These are phyloP conservation scores for Gobionotothen gibberifrons DNA, from an alignment of 2,797 vertebrate species.

Conservation along the genomic window DNA sequence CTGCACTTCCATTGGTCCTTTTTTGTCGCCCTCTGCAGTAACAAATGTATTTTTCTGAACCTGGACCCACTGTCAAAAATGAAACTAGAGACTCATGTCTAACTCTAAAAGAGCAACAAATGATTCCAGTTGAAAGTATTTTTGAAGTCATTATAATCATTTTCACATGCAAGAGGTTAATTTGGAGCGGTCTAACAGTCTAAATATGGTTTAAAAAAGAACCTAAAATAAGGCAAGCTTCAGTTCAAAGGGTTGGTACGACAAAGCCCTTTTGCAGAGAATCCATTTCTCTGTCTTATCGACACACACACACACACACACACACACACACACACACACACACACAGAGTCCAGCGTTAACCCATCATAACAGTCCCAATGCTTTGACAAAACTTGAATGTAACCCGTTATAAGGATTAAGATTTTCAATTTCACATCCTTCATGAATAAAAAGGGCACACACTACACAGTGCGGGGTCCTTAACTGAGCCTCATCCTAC, in stretches of 20 bases:
- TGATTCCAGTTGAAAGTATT: slow-evolving; percentile 78
- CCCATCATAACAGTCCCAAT: slow-evolving; percentile 49
- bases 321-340: slow-evolving; percentile 23
- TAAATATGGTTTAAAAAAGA: slow-evolving; percentile 49
- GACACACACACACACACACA: slow-evolving; percentile 7
- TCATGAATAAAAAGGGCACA: slow-evolving; percentile 47
- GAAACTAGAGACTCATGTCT: slow-evolving; percentile 38
- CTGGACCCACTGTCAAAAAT: slow-evolving; percentile 44
- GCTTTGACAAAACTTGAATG: slow-evolving; percentile 28
- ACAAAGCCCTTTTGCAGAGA: slow-evolving; percentile 76
- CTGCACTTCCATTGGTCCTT: slow-evolving; percentile 60
- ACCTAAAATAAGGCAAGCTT: slow-evolving; percentile 69
- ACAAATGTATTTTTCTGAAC: slow-evolving; percentile 57
- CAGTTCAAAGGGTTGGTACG: slow-evolving; percentile 60
- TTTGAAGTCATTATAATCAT: slow-evolving; percentile 60
- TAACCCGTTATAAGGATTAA: slow-evolving; percentile 22
- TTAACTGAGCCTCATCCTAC: slow-evolving; percentile 5
- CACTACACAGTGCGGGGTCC: slow-evolving; percentile 32
- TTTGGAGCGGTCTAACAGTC: slow-evolving; percentile 63
- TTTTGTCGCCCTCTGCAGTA: slow-evolving; percentile 57
- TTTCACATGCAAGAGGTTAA: slow-evolving; percentile 71
- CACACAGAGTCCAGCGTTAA: slow-evolving; percentile 31
- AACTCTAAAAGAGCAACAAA: slow-evolving; percentile 48
- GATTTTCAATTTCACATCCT: slow-evolving; percentile 59
- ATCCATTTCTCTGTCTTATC: slow-evolving; percentile 47